A percentile compares a stretch with the other conserved stretches of the same genome.
Evolutionary conservation across 2,797 vertebrate genomes (phyloP).

Genomic region (Myiotriccus ornatus): DNA sequence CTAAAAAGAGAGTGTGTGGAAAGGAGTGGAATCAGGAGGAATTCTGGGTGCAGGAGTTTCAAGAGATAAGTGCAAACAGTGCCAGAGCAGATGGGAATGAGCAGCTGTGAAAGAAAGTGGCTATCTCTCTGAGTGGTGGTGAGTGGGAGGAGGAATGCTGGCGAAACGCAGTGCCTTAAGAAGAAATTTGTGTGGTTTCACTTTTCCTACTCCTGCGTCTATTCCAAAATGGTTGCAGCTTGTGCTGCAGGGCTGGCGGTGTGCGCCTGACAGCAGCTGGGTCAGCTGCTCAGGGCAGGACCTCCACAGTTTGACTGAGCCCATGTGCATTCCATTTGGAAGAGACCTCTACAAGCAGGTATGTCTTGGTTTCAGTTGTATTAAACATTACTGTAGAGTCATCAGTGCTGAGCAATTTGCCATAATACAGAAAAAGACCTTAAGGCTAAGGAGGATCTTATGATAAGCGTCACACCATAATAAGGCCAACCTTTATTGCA

Average conservation of each 20-base stretch:
- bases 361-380: not conserved
- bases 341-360: not conserved
- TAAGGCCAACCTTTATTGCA: not conserved
- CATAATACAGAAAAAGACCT: not conserved
- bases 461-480: not conserved
- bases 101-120: not conserved
- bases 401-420: not conserved
- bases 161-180: not conserved
- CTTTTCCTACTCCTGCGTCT: not conserved
- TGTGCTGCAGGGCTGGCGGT: not conserved
- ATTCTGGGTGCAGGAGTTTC: not conserved
- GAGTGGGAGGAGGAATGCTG: not conserved
- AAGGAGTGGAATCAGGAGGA: not conserved
- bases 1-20: not conserved
- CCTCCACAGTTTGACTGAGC: not conserved
- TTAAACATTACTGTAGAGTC: not conserved
- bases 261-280: not conserved
- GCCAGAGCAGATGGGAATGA: not conserved
- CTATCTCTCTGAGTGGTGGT: not conserved
- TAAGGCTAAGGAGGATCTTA: not conserved
- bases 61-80: not conserved
- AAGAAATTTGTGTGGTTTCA: not conserved
- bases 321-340: rapidly evolving
- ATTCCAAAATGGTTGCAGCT: not conserved
- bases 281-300: not conserved